Percentiles rank a stretch among this genome's conserved stretches.
phyloP scores from a whole-genome alignment of 2,888 invertebrate species.

The Acleris holmiana region DNA sequence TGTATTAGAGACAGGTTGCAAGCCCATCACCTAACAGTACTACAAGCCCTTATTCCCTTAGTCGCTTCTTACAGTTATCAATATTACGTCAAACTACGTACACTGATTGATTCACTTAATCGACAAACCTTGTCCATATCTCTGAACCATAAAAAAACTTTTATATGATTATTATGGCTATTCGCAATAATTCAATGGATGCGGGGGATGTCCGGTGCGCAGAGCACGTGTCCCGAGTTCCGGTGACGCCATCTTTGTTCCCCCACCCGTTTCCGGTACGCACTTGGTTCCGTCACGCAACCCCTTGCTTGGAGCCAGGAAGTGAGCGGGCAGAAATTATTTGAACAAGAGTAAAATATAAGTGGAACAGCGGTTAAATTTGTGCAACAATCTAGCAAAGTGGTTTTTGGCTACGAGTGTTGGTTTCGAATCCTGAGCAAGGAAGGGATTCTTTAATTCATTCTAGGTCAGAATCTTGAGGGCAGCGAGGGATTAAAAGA shows the following conservation, averaged over 20 bases:
- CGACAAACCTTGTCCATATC: constrained; percentile 41
- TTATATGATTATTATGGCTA: constrained; percentile 53
- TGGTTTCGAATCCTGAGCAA: too few species aligned
- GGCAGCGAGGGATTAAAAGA: too few species aligned
- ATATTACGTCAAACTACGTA: constrained; percentile 5
- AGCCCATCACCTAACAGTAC: too few species aligned
- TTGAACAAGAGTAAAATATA: background rate
- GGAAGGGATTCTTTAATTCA: too few species aligned
- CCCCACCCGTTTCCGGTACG: constrained; percentile 68
- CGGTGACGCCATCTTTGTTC: constrained; percentile 80
- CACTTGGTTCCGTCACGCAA: constrained; percentile 69
- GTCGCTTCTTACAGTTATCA: background rate
- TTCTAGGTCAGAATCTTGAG: too few species aligned
- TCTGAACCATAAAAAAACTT: constrained; percentile 33
- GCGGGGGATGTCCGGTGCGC: constrained; percentile 76
- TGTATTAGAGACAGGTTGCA: too few species aligned
- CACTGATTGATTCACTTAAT: constrained; percentile 38
- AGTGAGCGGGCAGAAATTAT: constrained; percentile 42
- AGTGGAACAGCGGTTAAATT: too few species aligned
- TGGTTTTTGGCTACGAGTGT: too few species aligned
- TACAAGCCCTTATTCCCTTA: too few species aligned
- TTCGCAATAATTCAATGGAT: constrained; percentile 79
- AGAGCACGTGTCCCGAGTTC: constrained; percentile 80
- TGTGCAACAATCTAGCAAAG: too few species aligned
- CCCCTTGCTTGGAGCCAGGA: constrained; percentile 69